These are phyloP conservation scores for Sarcophilus harrisii DNA, from an alignment of 2,797 vertebrate genomes.

Conservation along the genomic window DNA sequence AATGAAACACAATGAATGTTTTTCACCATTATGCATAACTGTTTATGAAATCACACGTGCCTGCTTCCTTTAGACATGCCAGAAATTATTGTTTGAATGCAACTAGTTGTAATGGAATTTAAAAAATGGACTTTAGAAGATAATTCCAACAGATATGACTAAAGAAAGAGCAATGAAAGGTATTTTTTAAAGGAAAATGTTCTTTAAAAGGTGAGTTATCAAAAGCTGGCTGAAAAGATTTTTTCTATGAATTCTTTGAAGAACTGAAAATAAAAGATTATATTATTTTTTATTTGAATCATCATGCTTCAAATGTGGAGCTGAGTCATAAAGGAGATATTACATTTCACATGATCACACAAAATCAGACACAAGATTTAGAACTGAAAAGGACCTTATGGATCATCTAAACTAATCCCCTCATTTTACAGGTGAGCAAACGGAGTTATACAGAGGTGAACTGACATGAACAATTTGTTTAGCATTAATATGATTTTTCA, in stretches of 20 bases:
- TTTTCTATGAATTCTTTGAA: not conserved
- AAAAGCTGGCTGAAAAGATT: slow-evolving; percentile 47
- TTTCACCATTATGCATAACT: not conserved
- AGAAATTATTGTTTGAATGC: not conserved
- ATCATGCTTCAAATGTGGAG: slow-evolving; percentile 47
- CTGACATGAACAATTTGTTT: not conserved
- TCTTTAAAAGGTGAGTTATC: slow-evolving; percentile 33
- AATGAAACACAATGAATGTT: slow-evolving; percentile 15
- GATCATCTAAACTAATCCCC: not conserved
- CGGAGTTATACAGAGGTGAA: not conserved
- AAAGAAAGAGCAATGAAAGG: slow-evolving; percentile 19
- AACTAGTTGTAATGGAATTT: slow-evolving; percentile 19
- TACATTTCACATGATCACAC: not conserved
- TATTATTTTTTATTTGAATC: slow-evolving; percentile 6
- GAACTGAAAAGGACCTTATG: not conserved
- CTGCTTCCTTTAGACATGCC: not conserved
- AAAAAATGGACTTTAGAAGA: slow-evolving; percentile 34
- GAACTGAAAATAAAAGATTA: not conserved
- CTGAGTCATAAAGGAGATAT: not conserved
- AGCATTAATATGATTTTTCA: slow-evolving; percentile 17
- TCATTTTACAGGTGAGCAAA: slow-evolving; percentile 7
- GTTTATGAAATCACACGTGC: slow-evolving; percentile 31
- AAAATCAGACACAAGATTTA: not conserved
- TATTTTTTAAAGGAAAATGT: slow-evolving; percentile 52
- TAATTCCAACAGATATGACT: not conserved